phyloP scores from a whole-genome alignment of 2,113 vertebrate species.

The Chionis minor region DNA sequence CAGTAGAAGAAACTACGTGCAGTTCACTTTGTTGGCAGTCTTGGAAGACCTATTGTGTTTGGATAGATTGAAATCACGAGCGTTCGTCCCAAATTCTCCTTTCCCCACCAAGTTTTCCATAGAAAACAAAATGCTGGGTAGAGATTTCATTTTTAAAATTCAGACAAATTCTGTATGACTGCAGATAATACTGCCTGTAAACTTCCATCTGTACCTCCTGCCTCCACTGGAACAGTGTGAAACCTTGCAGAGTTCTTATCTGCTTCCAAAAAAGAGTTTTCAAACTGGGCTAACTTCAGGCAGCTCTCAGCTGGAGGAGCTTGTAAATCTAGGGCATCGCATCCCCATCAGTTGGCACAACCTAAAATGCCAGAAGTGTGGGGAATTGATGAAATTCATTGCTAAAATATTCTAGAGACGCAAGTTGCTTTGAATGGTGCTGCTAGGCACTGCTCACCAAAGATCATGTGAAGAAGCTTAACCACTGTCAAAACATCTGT shows the following conservation, averaged over 20 bases:
- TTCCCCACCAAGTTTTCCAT: not conserved
- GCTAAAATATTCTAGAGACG: constrained; percentile 43
- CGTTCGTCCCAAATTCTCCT: not conserved
- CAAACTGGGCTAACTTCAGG: constrained; percentile 30
- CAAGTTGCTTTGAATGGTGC: not conserved
- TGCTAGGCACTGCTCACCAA: not conserved
- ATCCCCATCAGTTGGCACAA: constrained; percentile 8
- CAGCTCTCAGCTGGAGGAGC: constrained; percentile 33
- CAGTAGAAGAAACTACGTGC: not conserved
- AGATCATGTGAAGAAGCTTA: not conserved
- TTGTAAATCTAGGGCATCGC: constrained; percentile 45
- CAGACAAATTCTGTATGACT: constrained; percentile 1
- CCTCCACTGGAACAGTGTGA: constrained; percentile 15
- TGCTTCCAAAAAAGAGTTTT: constrained; percentile 49
- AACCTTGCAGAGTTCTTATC: constrained; percentile 6
- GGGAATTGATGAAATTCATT: constrained; percentile 27
- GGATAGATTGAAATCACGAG: not conserved
- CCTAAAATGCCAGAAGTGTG: constrained; percentile 42
- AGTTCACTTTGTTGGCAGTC: not conserved
- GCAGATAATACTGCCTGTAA: constrained; percentile 29
- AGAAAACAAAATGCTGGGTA: constrained; percentile 1
- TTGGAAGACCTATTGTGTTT: not conserved
- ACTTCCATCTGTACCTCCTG: constrained; percentile 53
- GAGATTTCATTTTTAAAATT: not conserved
- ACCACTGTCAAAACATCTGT: constrained; percentile 4